Base-by-base conservation (phyloP, 30 jellyfish, hydroid and myxozoan species). In the Haliclystus octoradiatus region DNA sequence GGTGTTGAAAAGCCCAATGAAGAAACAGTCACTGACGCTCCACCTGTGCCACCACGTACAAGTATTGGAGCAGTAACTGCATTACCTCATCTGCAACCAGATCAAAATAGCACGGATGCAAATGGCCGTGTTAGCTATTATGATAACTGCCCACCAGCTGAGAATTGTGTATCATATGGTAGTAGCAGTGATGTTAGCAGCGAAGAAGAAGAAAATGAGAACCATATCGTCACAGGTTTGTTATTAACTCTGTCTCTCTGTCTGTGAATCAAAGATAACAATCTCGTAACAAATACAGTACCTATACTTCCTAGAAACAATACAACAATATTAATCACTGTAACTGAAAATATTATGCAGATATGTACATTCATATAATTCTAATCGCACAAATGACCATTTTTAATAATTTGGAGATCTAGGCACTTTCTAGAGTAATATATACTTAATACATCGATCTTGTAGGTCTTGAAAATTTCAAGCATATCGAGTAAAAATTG, bases 141-240 rank as follows among this genome's bases (percentile, higher is more conserved):
- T 63, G 93, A 79, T 30, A 79, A 79, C 65, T 72, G 70, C 35
- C 93, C 93, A 12, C 19, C 47, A 34, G 49, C 71, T 34, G 62
- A 57, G 2, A 53, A 69, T 24, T 75, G 71, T 33, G 60, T 68
- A 77, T 70, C 84, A 2, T 70, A 70, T 49, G 65, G 84, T 34
- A 70, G 80, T 50, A 71, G 93, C 63, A 66, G 82, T n/a, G 86
- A 74, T 51, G 72, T 31, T 5, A 86, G 96, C 51, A 94, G 79
- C 23, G 72, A 30, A 15, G 96, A 86, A 62, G 96, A 86, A 62
- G 84, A 79, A 26, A 70, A 49, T 1, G 92, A 79, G 3, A 79
- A 84, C 71, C 71, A 77, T 52, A 33, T 86, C 30, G 92, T 86
- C 50, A 86, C 96, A 31, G 96, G 96, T 86, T 33, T 40, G 77